These are phyloP conservation scores for Danio kyathit DNA, from an alignment of 2,797 vertebrate species.

Conservation along the genomic window DNA sequence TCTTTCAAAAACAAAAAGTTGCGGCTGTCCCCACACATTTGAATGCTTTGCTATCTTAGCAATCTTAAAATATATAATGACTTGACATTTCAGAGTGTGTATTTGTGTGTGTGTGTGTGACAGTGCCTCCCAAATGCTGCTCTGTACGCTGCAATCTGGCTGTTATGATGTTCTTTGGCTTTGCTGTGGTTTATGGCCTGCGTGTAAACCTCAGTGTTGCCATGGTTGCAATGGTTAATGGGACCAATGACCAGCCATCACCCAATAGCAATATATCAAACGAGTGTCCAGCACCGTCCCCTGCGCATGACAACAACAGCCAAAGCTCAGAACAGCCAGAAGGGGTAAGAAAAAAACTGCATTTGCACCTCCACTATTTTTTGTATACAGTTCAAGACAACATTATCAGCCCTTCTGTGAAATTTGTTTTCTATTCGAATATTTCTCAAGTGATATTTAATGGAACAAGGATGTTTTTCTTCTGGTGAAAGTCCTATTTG, in stretches of 20 bases:
- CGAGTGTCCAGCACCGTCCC: slow-evolving; percentile 66
- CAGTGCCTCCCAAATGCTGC: slow-evolving; percentile 79
- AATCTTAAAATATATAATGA: background rate
- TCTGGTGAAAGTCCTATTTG: no score
- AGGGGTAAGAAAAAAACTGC: slow-evolving; percentile 66
- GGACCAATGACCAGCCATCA: slow-evolving; percentile 58
- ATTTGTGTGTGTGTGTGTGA: slow-evolving; percentile 34
- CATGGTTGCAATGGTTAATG: slow-evolving; percentile 88
- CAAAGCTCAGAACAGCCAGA: slow-evolving; percentile 62
- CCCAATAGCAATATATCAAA: slow-evolving; percentile 62
- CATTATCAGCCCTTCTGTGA: no score
- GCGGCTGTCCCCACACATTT: background rate
- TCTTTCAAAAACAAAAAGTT: background rate
- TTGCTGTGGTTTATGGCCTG: slow-evolving; percentile 84
- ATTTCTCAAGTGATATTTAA: no score
- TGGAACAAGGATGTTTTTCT: no score
- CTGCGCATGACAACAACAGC: slow-evolving; percentile 55
- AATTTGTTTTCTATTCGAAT: no score
- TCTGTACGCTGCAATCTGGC: slow-evolving; percentile 83
- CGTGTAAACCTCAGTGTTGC: slow-evolving; percentile 89
- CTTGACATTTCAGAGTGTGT: background rate
- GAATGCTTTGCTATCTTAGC: background rate
- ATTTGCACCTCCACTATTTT: background rate
- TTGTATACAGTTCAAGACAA: background rate
- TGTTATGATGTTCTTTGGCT: slow-evolving; percentile 85